Base-by-base conservation (phyloP, 1,140 invertebrate genomes). In the Augochlora pura region DNA sequence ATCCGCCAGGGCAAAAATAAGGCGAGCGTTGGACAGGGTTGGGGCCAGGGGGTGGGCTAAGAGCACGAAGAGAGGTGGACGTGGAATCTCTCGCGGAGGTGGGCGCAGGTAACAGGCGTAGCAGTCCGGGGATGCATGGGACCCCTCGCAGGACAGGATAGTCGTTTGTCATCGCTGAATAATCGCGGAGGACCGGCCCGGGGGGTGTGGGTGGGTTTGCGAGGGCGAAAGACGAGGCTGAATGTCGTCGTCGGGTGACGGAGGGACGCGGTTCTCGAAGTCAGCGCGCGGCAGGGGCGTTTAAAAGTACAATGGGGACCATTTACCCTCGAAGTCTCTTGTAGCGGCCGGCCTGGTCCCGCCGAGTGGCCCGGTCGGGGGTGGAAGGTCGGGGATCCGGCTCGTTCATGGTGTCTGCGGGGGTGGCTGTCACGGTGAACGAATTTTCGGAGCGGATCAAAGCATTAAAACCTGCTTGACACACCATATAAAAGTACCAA, bases 241-340 rank as follows among this genome's bases (percentile, higher is more conserved):
- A 80, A 77, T 63, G 73, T 68, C 71, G 73, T 23, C 32, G 57
- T 21, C 60, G 46, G 46, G 59, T 27, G 69, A 60, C 39, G 66
- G 42, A 66, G 54, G 52, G 39, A 39, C 42, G 38, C 65, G 60
- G 57, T 25, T 42, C 42, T 46, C 39, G 69, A 65, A 80, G 71
- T 75, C 63, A 62, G 23, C 46, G 60, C 46, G 57, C 32, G 32
- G 52, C 25, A 80, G 83, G 86, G 85, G 57, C 82, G 88, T 89
- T 90, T 90, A 90, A 91, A 90, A 91, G 88, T 90, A 91, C 89
- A 91, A 91, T 91, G 81, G 87, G 88, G 89, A 89, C 89, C 87
- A 91, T 89, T 91, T 90, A 90, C 85, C 82, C 86, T 86, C 84
- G 71, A n/a, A 77, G 77, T 86, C 82, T 86, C 84, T 88, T 85